Evolutionary conservation across 2,797 vertebrate species (phyloP).

Genomic region (Anas capensis): DNA sequence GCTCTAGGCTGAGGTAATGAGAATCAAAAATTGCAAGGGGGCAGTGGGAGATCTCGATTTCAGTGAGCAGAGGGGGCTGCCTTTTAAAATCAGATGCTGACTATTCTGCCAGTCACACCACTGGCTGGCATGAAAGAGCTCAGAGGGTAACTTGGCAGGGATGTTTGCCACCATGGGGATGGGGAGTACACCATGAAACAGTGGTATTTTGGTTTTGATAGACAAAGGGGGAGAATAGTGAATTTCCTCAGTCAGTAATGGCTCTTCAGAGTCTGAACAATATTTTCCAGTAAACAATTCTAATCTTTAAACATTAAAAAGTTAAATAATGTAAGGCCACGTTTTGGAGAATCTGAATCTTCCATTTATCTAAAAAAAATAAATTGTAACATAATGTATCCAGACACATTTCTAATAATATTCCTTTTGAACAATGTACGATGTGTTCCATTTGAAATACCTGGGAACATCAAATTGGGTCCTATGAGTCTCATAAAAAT

Average conservation of each 20-base stretch:
- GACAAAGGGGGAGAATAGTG: neutral
- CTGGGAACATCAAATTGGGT: slow-evolving; percentile 53
- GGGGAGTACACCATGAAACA: accelerated
- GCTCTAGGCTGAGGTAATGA: neutral
- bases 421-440: neutral
- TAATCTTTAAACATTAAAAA: neutral
- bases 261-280: accelerated
- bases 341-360: neutral
- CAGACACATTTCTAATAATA: neutral
- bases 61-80: neutral
- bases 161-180: accelerated
- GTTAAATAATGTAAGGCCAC: neutral
- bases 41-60: neutral
- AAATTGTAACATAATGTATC: neutral
- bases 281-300: neutral
- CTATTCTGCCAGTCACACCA: neutral
- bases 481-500: neutral
- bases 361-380: neutral
- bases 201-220: neutral
- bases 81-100: accelerated
- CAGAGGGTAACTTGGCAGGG: too few species aligned
- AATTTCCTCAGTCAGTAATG: neutral
- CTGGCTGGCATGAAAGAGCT: neutral
- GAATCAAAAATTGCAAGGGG: accelerated
- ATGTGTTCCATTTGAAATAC: slow-evolving; percentile 32